phyloP scores from a whole-genome alignment of 1,140 invertebrate species.

The Neodiprion lecontei region DNA sequence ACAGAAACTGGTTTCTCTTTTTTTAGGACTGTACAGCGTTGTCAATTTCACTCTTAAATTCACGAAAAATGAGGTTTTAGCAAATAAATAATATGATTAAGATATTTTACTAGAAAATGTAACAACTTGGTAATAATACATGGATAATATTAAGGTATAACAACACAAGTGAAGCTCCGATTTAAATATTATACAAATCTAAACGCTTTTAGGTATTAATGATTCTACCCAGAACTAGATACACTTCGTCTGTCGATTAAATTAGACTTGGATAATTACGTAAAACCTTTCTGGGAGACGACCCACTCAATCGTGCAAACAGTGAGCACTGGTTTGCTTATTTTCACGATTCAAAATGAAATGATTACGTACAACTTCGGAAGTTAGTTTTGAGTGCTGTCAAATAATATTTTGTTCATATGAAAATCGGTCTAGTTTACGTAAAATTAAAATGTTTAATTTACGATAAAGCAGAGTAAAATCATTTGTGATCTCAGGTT shows the following conservation, averaged over 20 bases:
- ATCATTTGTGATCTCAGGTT: too few relatives aligned
- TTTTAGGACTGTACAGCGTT: background rate
- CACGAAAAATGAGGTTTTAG: constrained; percentile 6
- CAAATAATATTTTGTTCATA: background rate
- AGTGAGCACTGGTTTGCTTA: too few relatives aligned
- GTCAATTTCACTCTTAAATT: background rate
- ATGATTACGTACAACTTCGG: too few relatives aligned
- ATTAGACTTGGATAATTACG: background rate
- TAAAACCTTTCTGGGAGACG: background rate
- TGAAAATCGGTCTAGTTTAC: too few relatives aligned
- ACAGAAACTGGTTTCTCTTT: background rate
- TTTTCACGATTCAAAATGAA: too few relatives aligned
- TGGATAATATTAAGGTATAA: constrained; percentile 11
- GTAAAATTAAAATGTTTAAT: too few relatives aligned
- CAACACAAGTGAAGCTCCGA: background rate
- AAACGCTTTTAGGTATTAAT: background rate
- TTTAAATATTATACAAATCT: background rate
- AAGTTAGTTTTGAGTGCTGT: too few relatives aligned
- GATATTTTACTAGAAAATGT: constrained; percentile 3
- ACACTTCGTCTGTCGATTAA: background rate
- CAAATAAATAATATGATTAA: constrained; percentile 13
- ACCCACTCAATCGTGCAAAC: background rate
- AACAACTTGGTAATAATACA: constrained; percentile 6
- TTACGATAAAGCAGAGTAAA: too few relatives aligned
- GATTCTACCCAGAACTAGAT: background rate